A percentile compares a stretch with the other conserved stretches of the same genome.
Conservation (phyloP, 2,888 invertebrate species). For the Stramonita haemastoma region DNA sequence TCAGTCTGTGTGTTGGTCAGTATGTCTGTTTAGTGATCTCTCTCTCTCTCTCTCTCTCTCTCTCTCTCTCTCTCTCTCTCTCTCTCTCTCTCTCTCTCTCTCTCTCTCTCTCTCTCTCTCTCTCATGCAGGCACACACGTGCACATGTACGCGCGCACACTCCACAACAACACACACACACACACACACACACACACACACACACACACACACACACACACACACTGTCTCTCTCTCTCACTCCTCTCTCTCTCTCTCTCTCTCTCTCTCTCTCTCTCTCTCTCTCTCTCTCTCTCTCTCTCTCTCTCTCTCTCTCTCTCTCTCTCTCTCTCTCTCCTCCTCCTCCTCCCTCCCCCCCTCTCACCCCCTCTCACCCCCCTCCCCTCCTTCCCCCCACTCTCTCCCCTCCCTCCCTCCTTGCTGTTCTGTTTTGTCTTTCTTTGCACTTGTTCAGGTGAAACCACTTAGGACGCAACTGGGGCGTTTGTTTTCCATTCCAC, state of each 20-base stretch:
- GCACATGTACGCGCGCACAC: too few species aligned
- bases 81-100: background rate
- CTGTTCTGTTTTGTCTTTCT: background rate
- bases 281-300: background rate
- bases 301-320: background rate
- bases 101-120: background rate
- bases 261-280: background rate
- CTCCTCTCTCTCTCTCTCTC: background rate
- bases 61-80: background rate
- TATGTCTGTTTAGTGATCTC: background rate
- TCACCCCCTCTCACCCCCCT: background rate
- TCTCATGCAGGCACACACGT: background rate
- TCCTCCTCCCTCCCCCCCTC: background rate
- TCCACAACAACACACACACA: too few species aligned
- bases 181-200: too few species aligned
- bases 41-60: background rate
- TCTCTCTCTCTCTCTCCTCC: background rate
- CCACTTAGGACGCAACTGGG: conserved; percentile 41
- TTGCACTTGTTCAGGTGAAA: conserved; percentile 36
- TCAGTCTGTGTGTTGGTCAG: too few species aligned
- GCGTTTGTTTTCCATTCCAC: conserved; percentile 41
- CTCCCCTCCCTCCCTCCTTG: background rate
- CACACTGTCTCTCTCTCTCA: background rate
- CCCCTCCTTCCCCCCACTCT: background rate
- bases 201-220: too few species aligned